Evolutionary conservation across 1,140 invertebrate genomes (phyloP).

Genomic region (Lerema accius): DNA sequence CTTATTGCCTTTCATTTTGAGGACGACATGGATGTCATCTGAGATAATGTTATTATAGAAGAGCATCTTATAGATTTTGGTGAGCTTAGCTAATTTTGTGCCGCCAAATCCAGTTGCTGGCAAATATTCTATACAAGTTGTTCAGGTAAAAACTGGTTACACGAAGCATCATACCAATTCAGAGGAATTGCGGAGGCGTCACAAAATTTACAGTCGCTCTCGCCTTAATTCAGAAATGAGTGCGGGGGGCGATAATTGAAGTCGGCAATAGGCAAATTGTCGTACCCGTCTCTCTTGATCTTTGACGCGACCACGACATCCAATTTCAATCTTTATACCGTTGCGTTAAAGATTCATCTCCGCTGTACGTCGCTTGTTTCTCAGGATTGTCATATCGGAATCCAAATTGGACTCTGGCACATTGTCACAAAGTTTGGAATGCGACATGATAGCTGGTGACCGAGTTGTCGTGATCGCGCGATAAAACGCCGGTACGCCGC

Average conservation of each 20-base stretch:
- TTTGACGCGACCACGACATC: conserved; percentile 26
- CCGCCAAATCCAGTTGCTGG: too few species aligned
- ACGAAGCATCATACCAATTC: conserved; percentile 59
- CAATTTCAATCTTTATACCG: conserved; percentile 45
- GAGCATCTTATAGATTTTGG: too few species aligned
- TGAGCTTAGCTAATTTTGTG: neutral
- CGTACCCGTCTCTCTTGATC: conserved; percentile 58
- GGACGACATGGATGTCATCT: neutral
- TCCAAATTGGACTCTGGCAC: conserved; percentile 58
- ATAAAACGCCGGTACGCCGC: conserved; percentile 58
- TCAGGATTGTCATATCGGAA: conserved; percentile 43
- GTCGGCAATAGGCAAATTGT: conserved; percentile 78
- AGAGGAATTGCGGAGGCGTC: conserved; percentile 68
- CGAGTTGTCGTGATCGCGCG: conserved; percentile 44
- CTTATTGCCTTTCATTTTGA: conserved; percentile 12
- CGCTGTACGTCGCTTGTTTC: conserved; percentile 29
- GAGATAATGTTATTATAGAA: neutral
- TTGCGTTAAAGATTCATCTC: conserved; percentile 43
- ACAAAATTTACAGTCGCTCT: conserved; percentile 72
- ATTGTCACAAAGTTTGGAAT: conserved; percentile 52
- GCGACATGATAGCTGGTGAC: conserved; percentile 37
- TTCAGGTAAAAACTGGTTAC: conserved; percentile 59
- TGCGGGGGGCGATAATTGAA: conserved; percentile 80
- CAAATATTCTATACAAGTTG: neutral
- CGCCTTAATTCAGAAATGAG: conserved; percentile 80